A percentile compares a stretch with the other conserved stretches of the same genome.
Conservation (phyloP, 2,797 vertebrate genomes). For the Pagetopsis macropterus region DNA sequence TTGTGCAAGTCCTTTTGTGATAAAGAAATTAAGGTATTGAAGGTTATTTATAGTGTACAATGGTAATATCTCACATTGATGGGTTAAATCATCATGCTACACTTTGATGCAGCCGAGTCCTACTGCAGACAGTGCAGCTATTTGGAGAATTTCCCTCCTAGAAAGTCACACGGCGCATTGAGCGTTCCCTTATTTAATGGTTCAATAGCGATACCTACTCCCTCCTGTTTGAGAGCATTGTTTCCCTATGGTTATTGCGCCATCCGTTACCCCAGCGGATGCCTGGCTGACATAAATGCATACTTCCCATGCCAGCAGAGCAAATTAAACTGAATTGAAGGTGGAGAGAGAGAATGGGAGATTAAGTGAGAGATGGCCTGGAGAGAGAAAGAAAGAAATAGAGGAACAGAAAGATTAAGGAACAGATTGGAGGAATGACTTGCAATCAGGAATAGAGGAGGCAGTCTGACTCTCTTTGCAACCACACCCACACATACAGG, state of each 20-base stretch:
- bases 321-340: conserved; percentile 75
- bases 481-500: conserved; percentile 16
- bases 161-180: conserved; percentile 68
- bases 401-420: conserved; percentile 32
- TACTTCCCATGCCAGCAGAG: conserved; percentile 69
- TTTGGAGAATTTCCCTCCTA: conserved; percentile 51
- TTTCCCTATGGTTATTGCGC: conserved; percentile 77
- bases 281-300: conserved; percentile 74
- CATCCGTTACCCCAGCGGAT: conserved; percentile 73
- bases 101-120: conserved; percentile 34
- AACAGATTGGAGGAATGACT: conserved; percentile 46
- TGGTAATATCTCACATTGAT: conserved; percentile 35
- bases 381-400: conserved; percentile 19
- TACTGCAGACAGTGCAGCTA: conserved; percentile 30
- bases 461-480: conserved; percentile 34
- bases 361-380: conserved; percentile 61
- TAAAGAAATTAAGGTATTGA: background rate
- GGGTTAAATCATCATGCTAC: conserved; percentile 42
- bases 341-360: conserved; percentile 54
- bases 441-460: conserved; percentile 52
- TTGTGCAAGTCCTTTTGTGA: background rate
- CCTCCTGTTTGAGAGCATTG: conserved; percentile 74
- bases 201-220: conserved; percentile 71
- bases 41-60: background rate
- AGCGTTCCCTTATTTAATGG: conserved; percentile 76